Conservation (phyloP, 2,113 vertebrate species). For the Campylomormyrus tamandua region DNA sequence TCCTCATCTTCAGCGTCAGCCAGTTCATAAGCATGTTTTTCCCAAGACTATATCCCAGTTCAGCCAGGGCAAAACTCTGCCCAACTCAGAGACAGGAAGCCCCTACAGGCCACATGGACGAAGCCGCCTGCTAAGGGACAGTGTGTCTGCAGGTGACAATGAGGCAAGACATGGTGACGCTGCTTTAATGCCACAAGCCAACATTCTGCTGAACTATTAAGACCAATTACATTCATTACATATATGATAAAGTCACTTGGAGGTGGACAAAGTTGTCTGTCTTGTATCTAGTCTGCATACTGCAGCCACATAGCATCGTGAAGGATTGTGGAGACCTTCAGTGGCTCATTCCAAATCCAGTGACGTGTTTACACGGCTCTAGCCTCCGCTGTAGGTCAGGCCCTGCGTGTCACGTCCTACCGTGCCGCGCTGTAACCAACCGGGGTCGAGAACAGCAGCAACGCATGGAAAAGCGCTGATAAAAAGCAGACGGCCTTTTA, state of each 20-base stretch:
- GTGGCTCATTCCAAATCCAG: neutral
- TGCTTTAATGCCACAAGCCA: neutral
- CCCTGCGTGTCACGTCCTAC: neutral
- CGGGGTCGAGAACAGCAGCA: neutral
- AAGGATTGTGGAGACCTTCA: neutral
- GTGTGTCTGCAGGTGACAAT: neutral
- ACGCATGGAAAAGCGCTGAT: neutral
- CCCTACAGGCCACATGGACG: neutral
- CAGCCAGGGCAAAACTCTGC: neutral
- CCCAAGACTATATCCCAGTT: neutral
- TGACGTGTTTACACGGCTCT: neutral
- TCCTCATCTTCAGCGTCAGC: neutral
- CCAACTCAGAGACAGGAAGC: neutral
- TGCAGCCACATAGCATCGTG: neutral
- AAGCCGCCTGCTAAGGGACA: neutral
- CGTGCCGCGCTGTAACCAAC: neutral
- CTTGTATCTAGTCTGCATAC: neutral
- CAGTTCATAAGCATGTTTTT: neutral
- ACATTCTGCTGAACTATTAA: neutral
- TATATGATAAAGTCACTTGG: neutral
- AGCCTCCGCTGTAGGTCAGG: neutral
- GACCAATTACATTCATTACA: neutral
- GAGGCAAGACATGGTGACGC: neutral
- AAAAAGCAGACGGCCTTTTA: constrained; percentile 13
- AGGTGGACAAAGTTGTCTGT: neutral